A percentile compares a stretch with the other conserved stretches of the same genome.
These are phyloP conservation scores for Smittia aterrima DNA, from an alignment of 2,888 invertebrate species.

Conservation along the genomic window DNA sequence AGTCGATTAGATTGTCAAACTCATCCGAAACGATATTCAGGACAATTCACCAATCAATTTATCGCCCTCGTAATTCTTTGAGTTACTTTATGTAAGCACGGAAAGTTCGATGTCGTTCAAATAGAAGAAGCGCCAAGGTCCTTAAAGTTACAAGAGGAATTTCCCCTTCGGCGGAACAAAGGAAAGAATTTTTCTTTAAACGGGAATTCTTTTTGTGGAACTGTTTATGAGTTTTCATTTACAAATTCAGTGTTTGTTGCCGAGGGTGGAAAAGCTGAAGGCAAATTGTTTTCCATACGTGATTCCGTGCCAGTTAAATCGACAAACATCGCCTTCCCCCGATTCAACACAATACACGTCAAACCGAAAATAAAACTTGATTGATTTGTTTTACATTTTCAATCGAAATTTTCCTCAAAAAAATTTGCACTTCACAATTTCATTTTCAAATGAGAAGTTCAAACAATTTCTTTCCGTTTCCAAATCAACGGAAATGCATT, in stretches of 20 bases:
- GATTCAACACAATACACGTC: background rate
- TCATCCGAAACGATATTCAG: too few relatives aligned
- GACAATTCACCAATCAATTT: too few relatives aligned
- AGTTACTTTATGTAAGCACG: too few relatives aligned
- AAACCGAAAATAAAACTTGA: slow-evolving; percentile 1
- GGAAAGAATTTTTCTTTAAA: too few relatives aligned
- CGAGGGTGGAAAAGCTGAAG: background rate
- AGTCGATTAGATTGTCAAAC: too few relatives aligned
- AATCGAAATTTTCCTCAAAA: background rate
- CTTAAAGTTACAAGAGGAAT: too few relatives aligned
- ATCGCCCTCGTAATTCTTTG: too few relatives aligned
- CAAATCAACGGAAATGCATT: background rate
- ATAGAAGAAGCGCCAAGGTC: too few relatives aligned
- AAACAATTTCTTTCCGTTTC: background rate
- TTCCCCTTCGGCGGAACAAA: too few relatives aligned
- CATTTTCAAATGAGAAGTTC: background rate
- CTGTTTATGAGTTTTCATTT: background rate
- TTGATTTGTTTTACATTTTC: background rate
- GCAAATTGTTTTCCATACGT: background rate
- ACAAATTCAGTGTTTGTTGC: background rate
- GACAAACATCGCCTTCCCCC: background rate
- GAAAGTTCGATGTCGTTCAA: too few relatives aligned
- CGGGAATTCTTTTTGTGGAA: background rate
- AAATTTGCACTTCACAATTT: background rate
- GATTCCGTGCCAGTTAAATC: slow-evolving; percentile 13